Evolutionary conservation across 2,888 invertebrate genomes (phyloP), one percentile per base, ranked within the genome.

Genomic region (Allacma fusca): DNA sequence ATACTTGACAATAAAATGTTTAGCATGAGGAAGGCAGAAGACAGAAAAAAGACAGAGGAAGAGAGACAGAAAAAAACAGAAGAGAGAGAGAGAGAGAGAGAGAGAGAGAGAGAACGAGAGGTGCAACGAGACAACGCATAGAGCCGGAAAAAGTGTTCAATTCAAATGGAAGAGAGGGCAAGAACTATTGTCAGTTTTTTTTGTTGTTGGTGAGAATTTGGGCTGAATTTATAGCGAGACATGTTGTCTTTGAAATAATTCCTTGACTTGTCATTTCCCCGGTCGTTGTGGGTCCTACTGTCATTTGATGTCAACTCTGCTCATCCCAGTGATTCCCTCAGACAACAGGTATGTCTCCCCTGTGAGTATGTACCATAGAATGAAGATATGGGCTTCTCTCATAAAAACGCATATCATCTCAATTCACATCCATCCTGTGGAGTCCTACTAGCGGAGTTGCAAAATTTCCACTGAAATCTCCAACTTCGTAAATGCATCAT

Each of bases 211-310:
- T n/a, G 50, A 9, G 50, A 16, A 40, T 40, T 40, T n/a, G 4
- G 19, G n/a, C 50, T 50, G 19, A 50, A 50, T 13, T 19, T 13
- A 19, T 19, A 50, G n/a, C 16, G 50, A 16, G 50, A 50, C 50
- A 16, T 50, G 50, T 50, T 50, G 50, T 50, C 50, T 50, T 50
- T 50, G 50, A 50, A 50, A 50, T 50, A 19, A 50, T 50, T 50
- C 50, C 19, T 13, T 50, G 50, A 50, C 50, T 50, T 50, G 50
- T 50, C 50, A 50, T 50, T 50, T 50, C 19, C 40, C 50, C 19
- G 50, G 50, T 50, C 2, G 50, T 50, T 50, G 16, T 50, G 19
- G 16, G 9, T 16, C 50, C n/a, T 50, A 50, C 16, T 50, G 50
- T 50, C 16, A 50, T n/a, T n/a, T 19, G 16, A 50, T 50, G 50